Evolutionary conservation across 2,888 invertebrate species (phyloP), one percentile per base, ranked within the genome.

Genomic region (Lasioglossum malachurum): DNA sequence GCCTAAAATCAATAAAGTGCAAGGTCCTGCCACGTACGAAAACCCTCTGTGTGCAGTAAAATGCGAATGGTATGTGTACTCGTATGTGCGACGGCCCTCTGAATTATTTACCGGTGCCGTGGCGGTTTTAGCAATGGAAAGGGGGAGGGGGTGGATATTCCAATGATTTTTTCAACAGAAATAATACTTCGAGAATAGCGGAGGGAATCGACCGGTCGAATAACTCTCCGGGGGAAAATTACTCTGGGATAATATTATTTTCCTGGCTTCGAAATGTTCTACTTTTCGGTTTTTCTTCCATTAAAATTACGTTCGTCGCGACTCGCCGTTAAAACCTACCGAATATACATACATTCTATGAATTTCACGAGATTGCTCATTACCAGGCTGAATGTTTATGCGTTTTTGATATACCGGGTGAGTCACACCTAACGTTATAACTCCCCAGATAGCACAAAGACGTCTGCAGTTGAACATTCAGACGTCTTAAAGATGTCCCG

Each of bases 1-100:
- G 92, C 88, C 86, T 87, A 84, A 91, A 92, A 92, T 92, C 93
- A 91, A 92, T 92, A 92, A 91, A 92, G 89, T 90, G 90, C 92
- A 91, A 88, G 88, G 84, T 88, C 86, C 86, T 89, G 84, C 84
- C 86, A 82, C 76, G 77, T 80, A 87, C 83, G 85, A 88, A 90
- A 90, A 87, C 87, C 83, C 86, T 57, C 71, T 16, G 60, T 53
- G 79, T 74, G 75, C 67, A 67, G 75, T 74, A 73, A 82, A 80
- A 76, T 75, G 46, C 75, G 27, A 27, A 41, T 19, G 71, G 57
- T 67, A 38, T 14, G 69, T 83, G 53, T 35, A 35, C 35, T 35
- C 35, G 35, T 75, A 64, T 44, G 82, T 35, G 75, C 57, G 27
- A 49, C 71, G 71, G n/a, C 69, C 35, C 74, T 27, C 71, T 86